A percentile compares a stretch with the other conserved stretches of the same genome.
These are phyloP conservation scores for Hirudo medicinalis DNA, from an alignment of 1,140 invertebrate genomes.

Conservation along the genomic window DNA sequence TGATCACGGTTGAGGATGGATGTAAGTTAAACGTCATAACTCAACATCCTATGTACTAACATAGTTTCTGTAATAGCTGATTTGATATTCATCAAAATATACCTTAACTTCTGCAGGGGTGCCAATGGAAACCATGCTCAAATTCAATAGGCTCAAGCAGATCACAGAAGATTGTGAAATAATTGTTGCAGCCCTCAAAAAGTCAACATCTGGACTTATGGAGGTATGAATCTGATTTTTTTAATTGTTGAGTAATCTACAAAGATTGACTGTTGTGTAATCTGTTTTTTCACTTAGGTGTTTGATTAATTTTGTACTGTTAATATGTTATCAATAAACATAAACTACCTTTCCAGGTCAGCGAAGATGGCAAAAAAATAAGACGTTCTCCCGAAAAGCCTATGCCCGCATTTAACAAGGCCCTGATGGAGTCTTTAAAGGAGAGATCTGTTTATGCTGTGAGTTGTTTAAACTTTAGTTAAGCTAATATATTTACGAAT, in stretches of 20 bases:
- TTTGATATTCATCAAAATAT: background rate
- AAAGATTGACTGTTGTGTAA: no score
- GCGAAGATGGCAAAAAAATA: conserved; percentile 67
- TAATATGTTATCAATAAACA: no score
- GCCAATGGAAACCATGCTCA: conserved; percentile 64
- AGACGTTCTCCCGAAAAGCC: conserved; percentile 61
- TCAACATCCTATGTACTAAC: background rate
- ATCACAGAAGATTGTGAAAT: conserved; percentile 55
- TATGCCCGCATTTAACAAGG: conserved; percentile 69
- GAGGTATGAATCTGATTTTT: conserved; percentile 47
- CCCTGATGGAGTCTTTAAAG: conserved; percentile 61
- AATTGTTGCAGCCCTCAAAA: conserved; percentile 60
- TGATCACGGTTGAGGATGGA: conserved; percentile 70
- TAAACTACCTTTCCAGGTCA: conserved; percentile 40
- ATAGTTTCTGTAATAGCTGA: background rate
- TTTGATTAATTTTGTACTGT: background rate
- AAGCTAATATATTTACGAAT: no score
- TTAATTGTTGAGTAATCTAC: no score
- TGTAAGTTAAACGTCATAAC: conserved; percentile 44
- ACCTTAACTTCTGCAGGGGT: conserved; percentile 47
- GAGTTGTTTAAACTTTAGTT: conserved; percentile 15
- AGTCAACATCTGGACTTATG: conserved; percentile 59
- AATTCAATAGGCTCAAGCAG: conserved; percentile 69
- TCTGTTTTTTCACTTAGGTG: no score
- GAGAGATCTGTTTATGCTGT: conserved; percentile 62